Conservation (phyloP, 2,888 invertebrate genomes). For the Hecatera dysodea region DNA sequence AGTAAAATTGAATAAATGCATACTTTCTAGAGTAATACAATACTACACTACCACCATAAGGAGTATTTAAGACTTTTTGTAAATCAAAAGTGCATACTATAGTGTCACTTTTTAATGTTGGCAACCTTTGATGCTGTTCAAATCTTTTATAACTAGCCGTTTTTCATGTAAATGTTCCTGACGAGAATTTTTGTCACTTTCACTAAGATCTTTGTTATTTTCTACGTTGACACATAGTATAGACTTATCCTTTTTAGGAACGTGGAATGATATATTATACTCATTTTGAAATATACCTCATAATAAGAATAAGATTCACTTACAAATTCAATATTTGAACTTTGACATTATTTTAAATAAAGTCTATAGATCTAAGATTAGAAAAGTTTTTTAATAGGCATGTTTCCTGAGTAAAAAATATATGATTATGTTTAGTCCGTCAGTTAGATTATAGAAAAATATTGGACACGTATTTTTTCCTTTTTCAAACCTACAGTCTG, state of each 20-base stretch:
- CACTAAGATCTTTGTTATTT: neutral
- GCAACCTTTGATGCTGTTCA: neutral
- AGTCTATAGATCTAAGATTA: constrained; percentile 39
- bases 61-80: constrained; percentile 60
- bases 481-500: too few relatives aligned
- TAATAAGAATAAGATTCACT: neutral
- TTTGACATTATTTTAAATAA: constrained; percentile 31
- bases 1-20: constrained; percentile 67
- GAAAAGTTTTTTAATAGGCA: neutral
- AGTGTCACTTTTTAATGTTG: constrained; percentile 13
- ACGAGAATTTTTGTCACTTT: neutral
- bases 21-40: constrained; percentile 66
- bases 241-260: constrained; percentile 2
- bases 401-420: too few relatives aligned
- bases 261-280: constrained; percentile 1
- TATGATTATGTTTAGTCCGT: too few relatives aligned
- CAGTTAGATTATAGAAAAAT: too few relatives aligned
- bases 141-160: constrained; percentile 5
- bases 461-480: too few relatives aligned
- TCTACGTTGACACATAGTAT: too few relatives aligned
- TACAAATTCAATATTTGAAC: neutral
- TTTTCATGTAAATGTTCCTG: constrained; percentile 1
- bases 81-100: constrained; percentile 52
- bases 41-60: constrained; percentile 25
- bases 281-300: constrained; percentile 2